Conservation (phyloP, 2,113 vertebrate genomes). For the Trachemys scripta region DNA sequence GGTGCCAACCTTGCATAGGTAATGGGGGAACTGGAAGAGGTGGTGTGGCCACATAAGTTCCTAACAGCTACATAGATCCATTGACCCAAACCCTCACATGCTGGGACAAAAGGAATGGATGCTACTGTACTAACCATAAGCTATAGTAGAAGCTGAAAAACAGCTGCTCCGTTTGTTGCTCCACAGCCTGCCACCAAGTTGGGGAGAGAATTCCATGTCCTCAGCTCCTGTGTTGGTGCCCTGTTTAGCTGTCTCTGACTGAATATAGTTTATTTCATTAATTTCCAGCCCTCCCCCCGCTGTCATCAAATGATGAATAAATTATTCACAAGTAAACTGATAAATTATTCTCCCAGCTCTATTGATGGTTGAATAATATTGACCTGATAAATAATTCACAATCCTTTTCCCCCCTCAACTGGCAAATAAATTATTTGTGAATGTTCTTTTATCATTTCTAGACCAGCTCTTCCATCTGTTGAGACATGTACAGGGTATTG, state of each 20-base stretch:
- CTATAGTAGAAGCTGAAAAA: not conserved
- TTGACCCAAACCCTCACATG: not conserved
- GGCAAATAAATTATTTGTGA: constrained; percentile 69
- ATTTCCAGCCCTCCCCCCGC: not conserved
- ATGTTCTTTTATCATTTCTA: constrained; percentile 11
- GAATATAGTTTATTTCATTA: constrained; percentile 63
- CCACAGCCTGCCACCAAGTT: not conserved
- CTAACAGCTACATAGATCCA: not conserved
- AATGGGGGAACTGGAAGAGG: not conserved
- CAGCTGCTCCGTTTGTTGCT: not conserved
- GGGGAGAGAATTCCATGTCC: not conserved
- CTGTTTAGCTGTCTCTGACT: not conserved
- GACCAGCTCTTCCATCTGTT: constrained; percentile 12
- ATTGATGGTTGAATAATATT: constrained; percentile 65
- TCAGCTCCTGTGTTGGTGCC: not conserved
- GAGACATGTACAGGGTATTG: not conserved
- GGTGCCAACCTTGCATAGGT: not conserved
- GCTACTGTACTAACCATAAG: not conserved
- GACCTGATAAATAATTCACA: constrained; percentile 67
- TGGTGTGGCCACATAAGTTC: rapidly evolving
- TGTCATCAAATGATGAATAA: constrained; percentile 44
- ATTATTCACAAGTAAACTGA: constrained; percentile 69
- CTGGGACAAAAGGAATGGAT: not conserved
- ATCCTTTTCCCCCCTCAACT: constrained; percentile 12
- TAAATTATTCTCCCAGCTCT: constrained; percentile 66